These are phyloP conservation scores for Ryuthela nishihirai DNA, from an alignment of 2,888 invertebrate species.

Conservation along the genomic window DNA sequence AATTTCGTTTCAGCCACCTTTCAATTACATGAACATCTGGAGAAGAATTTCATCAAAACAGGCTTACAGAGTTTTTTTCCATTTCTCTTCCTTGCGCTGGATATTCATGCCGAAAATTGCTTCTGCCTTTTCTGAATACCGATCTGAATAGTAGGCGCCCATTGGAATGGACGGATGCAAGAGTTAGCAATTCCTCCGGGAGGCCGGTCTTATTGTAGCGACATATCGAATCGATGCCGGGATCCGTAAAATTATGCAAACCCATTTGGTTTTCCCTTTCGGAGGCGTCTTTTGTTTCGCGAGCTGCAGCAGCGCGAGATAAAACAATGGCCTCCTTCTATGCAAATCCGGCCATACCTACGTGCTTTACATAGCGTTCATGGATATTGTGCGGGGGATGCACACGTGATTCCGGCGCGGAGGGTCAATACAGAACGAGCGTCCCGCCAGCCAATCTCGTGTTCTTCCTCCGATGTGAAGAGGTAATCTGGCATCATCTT, in stretches of 20 bases:
- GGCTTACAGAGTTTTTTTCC: slow-evolving; percentile 39
- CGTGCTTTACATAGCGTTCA: slow-evolving; percentile 36
- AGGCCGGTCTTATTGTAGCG: slow-evolving; percentile 10
- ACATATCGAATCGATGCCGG: slow-evolving; percentile 16
- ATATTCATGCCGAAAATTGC: slow-evolving; percentile 39
- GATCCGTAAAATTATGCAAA: slow-evolving; percentile 39
- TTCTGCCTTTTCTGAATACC: slow-evolving; percentile 20
- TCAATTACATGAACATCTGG: slow-evolving; percentile 40
- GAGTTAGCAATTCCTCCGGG: slow-evolving; percentile 7
- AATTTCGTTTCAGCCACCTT: slow-evolving; percentile 29
- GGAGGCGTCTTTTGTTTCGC: slow-evolving; percentile 11
- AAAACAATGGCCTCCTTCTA: slow-evolving; percentile 13
- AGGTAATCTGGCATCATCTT: slow-evolving; percentile 36
- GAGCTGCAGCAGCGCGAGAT: too few relatives aligned
- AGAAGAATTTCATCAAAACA: slow-evolving; percentile 39
- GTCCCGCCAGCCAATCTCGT: slow-evolving; percentile 25
- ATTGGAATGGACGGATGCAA: slow-evolving; percentile 1
- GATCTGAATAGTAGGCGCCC: slow-evolving; percentile 11
- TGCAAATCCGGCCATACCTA: slow-evolving; percentile 31
- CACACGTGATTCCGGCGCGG: slow-evolving; percentile 24
- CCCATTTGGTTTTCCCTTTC: slow-evolving; percentile 10
- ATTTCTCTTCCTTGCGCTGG: slow-evolving; percentile 32
- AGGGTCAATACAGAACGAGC: slow-evolving; percentile 2
- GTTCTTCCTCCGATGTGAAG: slow-evolving; percentile 8
- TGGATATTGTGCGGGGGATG: slow-evolving; percentile 23